Base-by-base conservation (phyloP, 2,888 invertebrate genomes). In the Mesorhabditis spiculigera region DNA sequence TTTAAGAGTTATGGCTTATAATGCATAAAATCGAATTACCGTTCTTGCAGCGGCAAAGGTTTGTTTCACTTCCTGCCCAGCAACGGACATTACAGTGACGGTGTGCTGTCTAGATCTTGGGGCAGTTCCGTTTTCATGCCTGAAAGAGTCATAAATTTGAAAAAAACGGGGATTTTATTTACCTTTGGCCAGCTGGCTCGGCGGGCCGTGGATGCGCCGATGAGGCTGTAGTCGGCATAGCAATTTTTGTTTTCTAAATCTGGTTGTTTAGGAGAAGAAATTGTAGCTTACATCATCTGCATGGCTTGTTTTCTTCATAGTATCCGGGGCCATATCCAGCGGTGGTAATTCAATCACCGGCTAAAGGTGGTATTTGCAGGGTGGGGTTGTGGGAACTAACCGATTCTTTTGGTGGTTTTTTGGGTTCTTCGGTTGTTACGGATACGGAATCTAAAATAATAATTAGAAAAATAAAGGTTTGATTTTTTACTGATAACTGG, bases 1-100 rank as follows among this genome's bases (percentile, higher is more conserved):
- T 1, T 50, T 13, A 50, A 50, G 58, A 13, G 10, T 50, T 50
- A 28, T 28, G 28, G 28, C 28, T 28, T 28, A 28, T 28, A 28
- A 28, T 28, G 1, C 28, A 28, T 28, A 28, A 28, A 28, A 28
- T 28, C 28, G 28, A 28, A 28, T 1, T 28, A 50, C 58, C 58
- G 58, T n/a, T 50, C n/a, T 50, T 50, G n/a, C 8, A 50, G 58
- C 58, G n/a, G 58, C 58, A 50, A 50, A 50, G 8, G 58, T n/a
- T 10, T 10, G 8, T 50, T 50, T 50, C 58, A 50, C 58, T 50
- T 50, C 58, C n/a, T 50, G 58, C 8, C 10, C 58, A n/a, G 10
- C 58, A 10, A n/a, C n/a, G 8, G 58, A 50, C 8, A 50, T 10
- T 13, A 50, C 58, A 2, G 58, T 50, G 10, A 50, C 58, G 10